A percentile compares a stretch with the other conserved stretches of the same genome.
Conservation (phyloP, 2,888 invertebrate species). For the Agriopis marginaria region DNA sequence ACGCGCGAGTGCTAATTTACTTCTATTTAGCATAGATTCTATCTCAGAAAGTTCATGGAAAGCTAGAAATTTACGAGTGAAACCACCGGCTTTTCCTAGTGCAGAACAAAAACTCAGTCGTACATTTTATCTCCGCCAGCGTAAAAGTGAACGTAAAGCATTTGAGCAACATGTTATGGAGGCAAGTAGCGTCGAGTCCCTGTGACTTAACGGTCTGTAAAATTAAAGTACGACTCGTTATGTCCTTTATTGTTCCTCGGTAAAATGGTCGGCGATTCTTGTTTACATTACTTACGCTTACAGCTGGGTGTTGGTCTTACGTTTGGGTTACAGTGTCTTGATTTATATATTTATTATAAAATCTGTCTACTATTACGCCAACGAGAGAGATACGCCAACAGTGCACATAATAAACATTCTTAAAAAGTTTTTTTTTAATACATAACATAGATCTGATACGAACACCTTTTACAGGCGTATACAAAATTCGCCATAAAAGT, state of each 20-base stretch:
- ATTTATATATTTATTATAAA: too few species aligned
- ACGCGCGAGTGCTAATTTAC: too few species aligned
- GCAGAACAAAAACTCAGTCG: not conserved
- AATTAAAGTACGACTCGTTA: slow-evolving; percentile 35
- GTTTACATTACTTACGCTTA: slow-evolving; percentile 13
- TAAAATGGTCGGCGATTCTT: slow-evolving; percentile 13
- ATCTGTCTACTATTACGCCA: too few species aligned
- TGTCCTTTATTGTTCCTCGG: slow-evolving; percentile 27
- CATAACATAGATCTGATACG: too few species aligned
- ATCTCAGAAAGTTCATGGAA: too few species aligned
- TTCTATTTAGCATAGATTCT: too few species aligned
- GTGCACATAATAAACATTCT: too few species aligned
- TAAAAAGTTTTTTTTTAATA: too few species aligned
- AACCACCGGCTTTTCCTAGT: not conserved
- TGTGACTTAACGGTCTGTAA: slow-evolving; percentile 34
- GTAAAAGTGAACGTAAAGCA: slow-evolving; percentile 28
- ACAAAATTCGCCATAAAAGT: too few species aligned
- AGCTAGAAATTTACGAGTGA: not conserved
- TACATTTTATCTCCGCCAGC: slow-evolving; percentile 11
- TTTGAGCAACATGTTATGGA: slow-evolving; percentile 25
- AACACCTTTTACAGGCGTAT: too few species aligned
- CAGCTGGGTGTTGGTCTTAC: not conserved
- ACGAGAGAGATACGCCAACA: too few species aligned
- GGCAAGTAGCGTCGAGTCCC: slow-evolving; percentile 21
- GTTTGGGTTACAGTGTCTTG: not conserved